Base-by-base conservation (phyloP, 2,888 invertebrate genomes). In the Lasioglossum calceatum region DNA sequence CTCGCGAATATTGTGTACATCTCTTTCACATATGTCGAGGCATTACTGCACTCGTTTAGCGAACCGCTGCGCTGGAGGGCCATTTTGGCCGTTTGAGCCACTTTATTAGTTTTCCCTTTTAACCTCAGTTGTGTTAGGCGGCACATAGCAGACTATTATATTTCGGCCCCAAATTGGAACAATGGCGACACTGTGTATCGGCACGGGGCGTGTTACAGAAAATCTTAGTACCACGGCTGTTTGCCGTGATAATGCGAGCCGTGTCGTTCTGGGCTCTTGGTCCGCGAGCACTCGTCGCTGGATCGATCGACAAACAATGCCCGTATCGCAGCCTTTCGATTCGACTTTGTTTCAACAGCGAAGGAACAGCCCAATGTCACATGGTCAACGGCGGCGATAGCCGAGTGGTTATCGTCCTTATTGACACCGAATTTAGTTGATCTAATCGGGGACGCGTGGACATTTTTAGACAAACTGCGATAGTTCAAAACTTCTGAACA, bases 221-320 rank as follows among this genome's bases (percentile, higher is more conserved):
- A 89, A 88, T 85, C 87, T 85, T 82, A 83, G 81, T 83, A 54
- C 79, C 76, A 71, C 83, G 83, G 81, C 82, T 88, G 87, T 82
- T 78, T 50, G 64, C 5, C 39, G 42, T 27, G 83, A 88, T 85
- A 88, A 80, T 81, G 71, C 72, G 70, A 58, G 58, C 54, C 23
- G 54, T 58, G 58, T 12, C 58, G 58, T 58, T 58, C 58, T 10
- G 12, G 12, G n/a, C 12, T n/a, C 58, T n/a, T 64, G 16, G 8
- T 1, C 23, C 76, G 81, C 16, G 8, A 36, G n/a, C 12, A 19
- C 78, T 84, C 36, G 67, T 67, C 36, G 36, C 36, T 8, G 36
- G 76, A 86, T 88, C 79, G 84, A 88, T 82, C 82, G 71, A 71
- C 74, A 85, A 88, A 88, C 82, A 81, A 39, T 39, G 44, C 19